These are phyloP conservation scores for Kryptopterus vitreolus DNA, from an alignment of 2,797 vertebrate genomes.

Conservation along the genomic window DNA sequence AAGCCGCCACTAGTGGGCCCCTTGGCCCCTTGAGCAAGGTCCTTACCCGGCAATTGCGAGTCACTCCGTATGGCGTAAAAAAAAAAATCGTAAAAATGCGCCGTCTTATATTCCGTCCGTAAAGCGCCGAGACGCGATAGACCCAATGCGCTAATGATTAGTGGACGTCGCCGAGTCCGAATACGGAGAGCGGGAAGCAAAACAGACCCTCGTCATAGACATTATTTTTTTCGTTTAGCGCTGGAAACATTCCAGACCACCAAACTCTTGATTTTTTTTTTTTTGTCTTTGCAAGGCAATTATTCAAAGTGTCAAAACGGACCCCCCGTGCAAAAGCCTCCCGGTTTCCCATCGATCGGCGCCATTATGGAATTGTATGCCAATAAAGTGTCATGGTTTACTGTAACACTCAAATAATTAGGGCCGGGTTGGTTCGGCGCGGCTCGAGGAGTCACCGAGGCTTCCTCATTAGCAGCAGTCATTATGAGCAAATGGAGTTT, in stretches of 20 bases:
- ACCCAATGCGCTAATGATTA: background rate
- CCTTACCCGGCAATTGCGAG: no score
- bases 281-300: conserved; percentile 59
- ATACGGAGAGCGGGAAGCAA: background rate
- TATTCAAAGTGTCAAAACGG: conserved; percentile 73
- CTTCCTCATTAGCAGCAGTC: conserved; percentile 77
- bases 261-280: conserved; percentile 22
- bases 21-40: no score
- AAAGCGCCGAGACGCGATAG: background rate
- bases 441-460: conserved; percentile 55
- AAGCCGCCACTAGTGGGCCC: no score
- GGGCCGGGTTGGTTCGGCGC: conserved; percentile 62
- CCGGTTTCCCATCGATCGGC: conserved; percentile 68
- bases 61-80: no score
- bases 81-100: no score
- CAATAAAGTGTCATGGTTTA: conserved; percentile 76
- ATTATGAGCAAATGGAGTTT: conserved; percentile 78
- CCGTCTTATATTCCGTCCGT: background rate
- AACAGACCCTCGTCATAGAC: background rate
- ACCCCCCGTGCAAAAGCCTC: conserved; percentile 64
- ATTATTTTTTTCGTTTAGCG: background rate
- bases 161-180: background rate
- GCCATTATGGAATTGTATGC: conserved; percentile 75
- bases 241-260: conserved; percentile 17
- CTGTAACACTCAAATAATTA: conserved; percentile 78